These are phyloP conservation scores for Xiphophorus couchianus DNA, from an alignment of 2,113 vertebrate species.

Conservation along the genomic window DNA sequence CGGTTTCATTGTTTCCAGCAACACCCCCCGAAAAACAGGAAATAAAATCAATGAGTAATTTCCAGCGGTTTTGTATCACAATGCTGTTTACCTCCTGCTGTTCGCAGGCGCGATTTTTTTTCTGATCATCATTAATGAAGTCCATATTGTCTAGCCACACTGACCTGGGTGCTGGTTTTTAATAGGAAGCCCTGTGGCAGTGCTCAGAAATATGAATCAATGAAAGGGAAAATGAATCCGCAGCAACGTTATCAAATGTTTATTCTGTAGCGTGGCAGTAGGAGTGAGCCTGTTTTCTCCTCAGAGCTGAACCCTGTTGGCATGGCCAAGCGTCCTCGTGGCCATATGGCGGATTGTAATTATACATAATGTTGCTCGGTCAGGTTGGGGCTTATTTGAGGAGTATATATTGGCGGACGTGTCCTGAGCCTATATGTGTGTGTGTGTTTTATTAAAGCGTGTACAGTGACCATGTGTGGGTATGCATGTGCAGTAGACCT, in stretches of 20 bases:
- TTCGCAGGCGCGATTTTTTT: constrained; percentile 40
- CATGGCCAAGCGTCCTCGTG: constrained; percentile 57
- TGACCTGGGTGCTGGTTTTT: constrained; percentile 54
- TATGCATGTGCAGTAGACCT: constrained; percentile 22
- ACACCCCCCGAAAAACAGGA: constrained; percentile 50
- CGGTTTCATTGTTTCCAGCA: constrained; percentile 58
- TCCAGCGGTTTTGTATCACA: constrained; percentile 67
- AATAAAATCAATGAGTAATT: constrained; percentile 69
- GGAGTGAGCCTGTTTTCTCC: constrained; percentile 37
- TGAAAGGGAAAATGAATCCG: constrained; percentile 56
- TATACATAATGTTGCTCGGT: constrained; percentile 55
- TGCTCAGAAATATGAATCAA: constrained; percentile 56
- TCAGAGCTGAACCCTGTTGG: constrained; percentile 52
- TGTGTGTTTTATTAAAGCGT: not conserved
- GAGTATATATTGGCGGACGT: constrained; percentile 29
- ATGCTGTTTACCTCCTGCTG: constrained; percentile 61
- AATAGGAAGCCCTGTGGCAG: constrained; percentile 52
- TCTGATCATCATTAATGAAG: constrained; percentile 60
- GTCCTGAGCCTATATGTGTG: not conserved
- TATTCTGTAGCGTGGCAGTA: constrained; percentile 39
- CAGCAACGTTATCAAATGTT: constrained; percentile 48
- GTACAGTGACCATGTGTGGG: constrained; percentile 10
- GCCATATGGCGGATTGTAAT: constrained; percentile 72
- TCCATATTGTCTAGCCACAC: constrained; percentile 48
- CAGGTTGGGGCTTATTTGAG: constrained; percentile 37